A percentile compares a stretch with the other conserved stretches of the same genome.
These are phyloP conservation scores for Mystacides longicornis DNA, from an alignment of 2,888 invertebrate species.

Conservation along the genomic window DNA sequence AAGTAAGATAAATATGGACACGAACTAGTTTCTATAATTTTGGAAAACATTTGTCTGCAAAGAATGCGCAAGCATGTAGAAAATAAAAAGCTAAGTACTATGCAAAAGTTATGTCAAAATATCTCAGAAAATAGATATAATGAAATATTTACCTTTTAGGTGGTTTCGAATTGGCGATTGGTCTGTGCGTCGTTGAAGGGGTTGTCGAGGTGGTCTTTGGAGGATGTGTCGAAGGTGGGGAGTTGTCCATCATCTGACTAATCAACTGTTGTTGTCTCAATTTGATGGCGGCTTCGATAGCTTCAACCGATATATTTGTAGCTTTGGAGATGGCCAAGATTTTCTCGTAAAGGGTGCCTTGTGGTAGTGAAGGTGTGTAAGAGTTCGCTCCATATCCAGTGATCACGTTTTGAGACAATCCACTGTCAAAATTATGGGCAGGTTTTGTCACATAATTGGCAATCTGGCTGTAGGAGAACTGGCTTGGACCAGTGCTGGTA, in stretches of 20 bases:
- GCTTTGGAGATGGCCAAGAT: slow-evolving; percentile 55
- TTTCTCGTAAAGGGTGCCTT: slow-evolving; percentile 36
- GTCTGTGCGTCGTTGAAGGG: slow-evolving; percentile 38
- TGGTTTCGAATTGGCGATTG: slow-evolving; percentile 35
- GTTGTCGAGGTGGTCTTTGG: slow-evolving; percentile 45
- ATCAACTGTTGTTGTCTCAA: slow-evolving; percentile 62
- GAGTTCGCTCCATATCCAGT: slow-evolving; percentile 2
- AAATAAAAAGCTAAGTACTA: too few relatives aligned
- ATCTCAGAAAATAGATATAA: too few relatives aligned
- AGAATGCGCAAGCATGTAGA: too few relatives aligned
- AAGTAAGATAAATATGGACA: too few relatives aligned
- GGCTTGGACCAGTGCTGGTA: slow-evolving; percentile 34
- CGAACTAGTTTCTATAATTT: too few relatives aligned
- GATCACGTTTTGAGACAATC: slow-evolving; percentile 20
- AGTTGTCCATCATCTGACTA: slow-evolving; percentile 49
- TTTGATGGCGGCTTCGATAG: slow-evolving; percentile 67
- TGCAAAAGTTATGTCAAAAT: too few relatives aligned
- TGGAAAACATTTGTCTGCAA: too few relatives aligned
- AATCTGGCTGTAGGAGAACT: slow-evolving; percentile 9
- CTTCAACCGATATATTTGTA: slow-evolving; percentile 72
- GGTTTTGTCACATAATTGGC: slow-evolving; percentile 33
- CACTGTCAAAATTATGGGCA: slow-evolving; percentile 44
- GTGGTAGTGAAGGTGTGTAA: slow-evolving; percentile 27
- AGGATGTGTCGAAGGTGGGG: slow-evolving; percentile 43
- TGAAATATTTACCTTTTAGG: slow-evolving; percentile 29